Base-by-base conservation (phyloP, 2,888 invertebrate genomes). In the Osmoderma eremita region DNA sequence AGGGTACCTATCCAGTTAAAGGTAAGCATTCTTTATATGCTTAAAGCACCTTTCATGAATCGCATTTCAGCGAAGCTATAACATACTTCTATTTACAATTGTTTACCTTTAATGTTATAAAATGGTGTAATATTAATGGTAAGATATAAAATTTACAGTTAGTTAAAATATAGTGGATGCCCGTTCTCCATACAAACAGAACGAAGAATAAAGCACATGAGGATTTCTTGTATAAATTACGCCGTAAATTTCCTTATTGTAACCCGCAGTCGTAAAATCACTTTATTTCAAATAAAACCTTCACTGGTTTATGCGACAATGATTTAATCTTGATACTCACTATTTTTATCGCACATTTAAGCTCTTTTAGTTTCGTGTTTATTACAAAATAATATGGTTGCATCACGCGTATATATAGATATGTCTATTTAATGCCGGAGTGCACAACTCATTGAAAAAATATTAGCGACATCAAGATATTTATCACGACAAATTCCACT, bases 221-320 rank as follows among this genome's bases (percentile, higher is more conserved):
- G 41, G 66, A 67, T 61, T 61, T 17, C 66, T 63, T 68, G 70
- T 70, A 72, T 70, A 71, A 70, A 72, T 69, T 71, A 68, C 68
- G 69, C 67, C 62, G 69, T 71, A 72, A 72, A 72, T 71, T 67
- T 69, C 62, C 62, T 69, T 69, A 65, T 69, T 65, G 65, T 70
- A 64, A 61, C 56, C 65, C 56, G 56, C 58, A 67, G 65, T 67
- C 67, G 41, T 51, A 67, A 63, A 69, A 65, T 61, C 50, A 65
- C 64, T 69, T 61, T 54, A 63, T 51, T 36, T 64, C 65, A 49
- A 56, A 67, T 70, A 70, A 70, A 70, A 70, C 61, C 68, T 67
- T 67, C 67, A 67, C 67, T 69, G 67, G 63, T 39, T 42, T 53
- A 39, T 61, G 67, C 67, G 49, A 69, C 69, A 69, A 65, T 69